Conservation (phyloP, 2,113 vertebrate species). For the Formicarius rufipectus region DNA sequence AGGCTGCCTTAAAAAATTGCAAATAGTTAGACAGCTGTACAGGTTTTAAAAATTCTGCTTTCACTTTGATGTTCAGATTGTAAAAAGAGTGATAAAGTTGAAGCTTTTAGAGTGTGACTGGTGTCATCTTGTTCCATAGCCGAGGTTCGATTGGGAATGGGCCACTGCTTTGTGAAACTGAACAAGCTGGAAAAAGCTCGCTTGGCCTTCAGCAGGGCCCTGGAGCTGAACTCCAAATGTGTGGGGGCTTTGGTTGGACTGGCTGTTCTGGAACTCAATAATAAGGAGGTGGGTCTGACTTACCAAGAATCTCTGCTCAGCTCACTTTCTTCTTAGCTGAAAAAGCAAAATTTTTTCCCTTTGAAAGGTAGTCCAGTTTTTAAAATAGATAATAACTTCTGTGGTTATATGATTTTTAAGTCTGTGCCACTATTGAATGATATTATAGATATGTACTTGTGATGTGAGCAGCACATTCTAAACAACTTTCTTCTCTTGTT, state of each 20-base stretch:
- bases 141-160: conserved; percentile 96
- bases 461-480: not conserved
- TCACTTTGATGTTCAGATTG: not conserved
- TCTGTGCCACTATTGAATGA: not conserved
- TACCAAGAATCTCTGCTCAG: not conserved
- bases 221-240: conserved; percentile 96
- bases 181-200: conserved; percentile 97
- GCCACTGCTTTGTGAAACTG: conserved; percentile 97
- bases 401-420: not conserved
- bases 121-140: conserved; percentile 73
- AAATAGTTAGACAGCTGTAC: not conserved
- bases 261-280: conserved; percentile 97
- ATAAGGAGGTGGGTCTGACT: conserved; percentile 84
- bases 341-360: not conserved
- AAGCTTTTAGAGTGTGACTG: not conserved
- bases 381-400: not conserved
- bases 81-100: not conserved
- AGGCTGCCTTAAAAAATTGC: not conserved
- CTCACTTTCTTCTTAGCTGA: not conserved
- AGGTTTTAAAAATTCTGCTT: not conserved
- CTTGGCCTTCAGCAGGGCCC: conserved; percentile 90
- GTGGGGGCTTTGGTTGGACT: conserved; percentile 96
- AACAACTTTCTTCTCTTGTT: not conserved
- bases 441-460: not conserved
- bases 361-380: not conserved